A percentile compares a stretch with the other conserved stretches of the same genome.
Evolutionary conservation across 2,113 vertebrate genomes (phyloP).

Genomic region (Aviceda subcristata): DNA sequence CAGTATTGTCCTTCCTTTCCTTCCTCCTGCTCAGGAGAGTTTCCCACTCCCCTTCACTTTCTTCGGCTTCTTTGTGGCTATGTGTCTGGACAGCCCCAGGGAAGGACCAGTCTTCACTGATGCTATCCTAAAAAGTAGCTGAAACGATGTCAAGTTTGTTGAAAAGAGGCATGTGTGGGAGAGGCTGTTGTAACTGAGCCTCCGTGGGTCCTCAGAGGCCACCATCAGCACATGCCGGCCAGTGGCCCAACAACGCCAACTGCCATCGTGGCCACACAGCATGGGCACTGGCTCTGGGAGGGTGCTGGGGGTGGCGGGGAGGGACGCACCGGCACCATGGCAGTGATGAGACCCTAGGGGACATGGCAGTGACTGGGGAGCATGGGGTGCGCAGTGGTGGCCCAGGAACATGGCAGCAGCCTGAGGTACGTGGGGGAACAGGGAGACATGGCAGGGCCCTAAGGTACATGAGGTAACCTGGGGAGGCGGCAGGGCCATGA

Average conservation of each 20-base stretch:
- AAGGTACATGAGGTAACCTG: too few species aligned
- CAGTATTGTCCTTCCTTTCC: background rate
- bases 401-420: too few species aligned
- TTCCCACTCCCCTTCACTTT: rapidly evolving
- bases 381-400: too few species aligned
- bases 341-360: too few species aligned
- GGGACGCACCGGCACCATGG: too few species aligned
- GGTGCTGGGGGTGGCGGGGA: background rate
- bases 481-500: too few species aligned
- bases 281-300: background rate
- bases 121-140: background rate
- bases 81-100: background rate
- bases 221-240: rapidly evolving
- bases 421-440: too few species aligned
- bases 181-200: background rate
- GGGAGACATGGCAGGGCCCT: too few species aligned
- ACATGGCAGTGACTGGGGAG: too few species aligned
- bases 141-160: background rate
- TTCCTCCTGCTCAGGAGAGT: background rate
- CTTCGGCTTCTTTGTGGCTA: background rate
- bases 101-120: background rate
- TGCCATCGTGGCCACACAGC: rapidly evolving
- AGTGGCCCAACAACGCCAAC: rapidly evolving
- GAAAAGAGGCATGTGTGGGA: rapidly evolving
- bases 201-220: rapidly evolving